Evolutionary conservation across 2,797 vertebrate species (phyloP), one percentile per base, ranked within the genome.

Genomic region (Dromococcyx pavoninus): DNA sequence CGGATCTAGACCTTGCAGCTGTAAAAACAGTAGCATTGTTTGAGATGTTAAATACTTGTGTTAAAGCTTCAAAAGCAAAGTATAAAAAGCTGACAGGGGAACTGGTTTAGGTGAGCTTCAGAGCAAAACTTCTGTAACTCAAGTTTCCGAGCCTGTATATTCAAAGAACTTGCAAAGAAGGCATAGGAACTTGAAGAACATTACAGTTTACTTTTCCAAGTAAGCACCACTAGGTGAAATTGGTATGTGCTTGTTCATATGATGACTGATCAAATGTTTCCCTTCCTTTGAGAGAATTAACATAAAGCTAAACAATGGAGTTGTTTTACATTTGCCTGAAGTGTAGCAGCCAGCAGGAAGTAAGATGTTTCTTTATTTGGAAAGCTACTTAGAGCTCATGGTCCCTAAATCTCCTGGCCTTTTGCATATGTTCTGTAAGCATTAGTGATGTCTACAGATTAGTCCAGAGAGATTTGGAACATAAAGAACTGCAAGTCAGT

Each of bases 51-150:
- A 88, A 82, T 46, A 57, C 5, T 60, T 61, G n/a, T 10, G 17
- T 37, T 89, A 50, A 86, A 73, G 30, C 25, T 69, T 77, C 83
- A 83, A 90, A 94, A 83, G 7, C n/a, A 16, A 79, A 62, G 89
- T 78, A 64, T 57, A 88, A 86, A 87, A 94, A 94, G 33, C 65
- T 94, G 93, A 80, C 65, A 79, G 77, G 86, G 46, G 43, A 67
- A 50, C 61, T 43, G 44, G 15, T 44, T 77, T 35, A 71, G 37
- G 43, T 64, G 41, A 66, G 23, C 62, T 82, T 70, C 48, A 78
- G 54, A 78, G 33, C 27, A 77, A 13, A 61, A n/a, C 28, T 75
- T 94, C 48, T 74, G n/a, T 72, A 67, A 18, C 10, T 61, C 61
- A 66, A 64, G 56, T 21, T 35, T 35, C 6, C 19, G 72, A 70